phyloP scores from a whole-genome alignment of 2,888 invertebrate species.

The Frankliniella intonsa region DNA sequence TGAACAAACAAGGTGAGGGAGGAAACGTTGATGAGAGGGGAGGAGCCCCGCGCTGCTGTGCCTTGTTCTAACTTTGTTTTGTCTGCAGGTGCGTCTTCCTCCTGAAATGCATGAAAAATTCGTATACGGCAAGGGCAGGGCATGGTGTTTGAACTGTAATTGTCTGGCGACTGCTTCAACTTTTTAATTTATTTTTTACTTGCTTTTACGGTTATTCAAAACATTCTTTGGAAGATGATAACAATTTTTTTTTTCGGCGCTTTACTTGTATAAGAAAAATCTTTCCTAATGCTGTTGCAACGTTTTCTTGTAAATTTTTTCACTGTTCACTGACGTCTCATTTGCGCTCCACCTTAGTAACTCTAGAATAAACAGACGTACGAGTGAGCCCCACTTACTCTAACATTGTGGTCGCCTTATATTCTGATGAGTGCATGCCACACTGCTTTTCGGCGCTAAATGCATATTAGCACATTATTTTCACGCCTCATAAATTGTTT shows the following conservation, averaged over 20 bases:
- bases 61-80: not conserved
- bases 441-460: conserved; percentile 8
- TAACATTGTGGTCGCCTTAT: not conserved
- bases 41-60: not conserved
- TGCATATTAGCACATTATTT: conserved; percentile 20
- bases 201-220: no score
- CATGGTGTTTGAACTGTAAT: no score
- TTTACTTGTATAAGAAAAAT: no score
- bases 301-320: no score
- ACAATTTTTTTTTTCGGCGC: no score
- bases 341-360: not conserved
- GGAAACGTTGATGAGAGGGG: not conserved
- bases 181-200: no score
- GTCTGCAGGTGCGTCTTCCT: no score
- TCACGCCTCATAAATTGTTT: conserved; percentile 23
- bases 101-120: no score
- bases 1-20: not conserved
- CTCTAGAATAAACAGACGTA: not conserved
- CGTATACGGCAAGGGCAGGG: no score
- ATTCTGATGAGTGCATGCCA: not conserved
- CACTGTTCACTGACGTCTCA: not conserved
- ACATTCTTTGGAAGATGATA: no score
- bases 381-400: not conserved
- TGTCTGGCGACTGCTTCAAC: no score
- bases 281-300: no score